Evolutionary conservation across 2,113 vertebrate genomes (phyloP).

Genomic region (mouse (Mus musculus)): DNA sequence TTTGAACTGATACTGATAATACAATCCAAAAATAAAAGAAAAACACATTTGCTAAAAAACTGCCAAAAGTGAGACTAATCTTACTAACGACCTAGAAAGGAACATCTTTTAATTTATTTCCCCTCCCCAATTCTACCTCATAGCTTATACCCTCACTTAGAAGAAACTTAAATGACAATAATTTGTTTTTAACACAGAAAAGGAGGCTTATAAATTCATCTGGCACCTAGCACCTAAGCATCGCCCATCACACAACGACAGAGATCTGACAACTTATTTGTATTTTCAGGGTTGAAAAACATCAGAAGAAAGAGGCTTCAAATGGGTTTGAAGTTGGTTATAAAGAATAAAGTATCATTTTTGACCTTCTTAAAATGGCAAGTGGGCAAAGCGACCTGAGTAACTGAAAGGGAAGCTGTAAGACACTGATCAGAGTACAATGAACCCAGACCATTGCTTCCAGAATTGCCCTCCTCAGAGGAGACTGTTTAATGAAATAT

Average conservation of each 20-base stretch:
- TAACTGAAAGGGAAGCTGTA: slow-evolving; percentile 28
- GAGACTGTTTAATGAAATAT: not conserved
- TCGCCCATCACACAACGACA: not conserved
- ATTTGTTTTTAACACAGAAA: slow-evolving; percentile 41
- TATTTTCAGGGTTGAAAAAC: slow-evolving; percentile 34
- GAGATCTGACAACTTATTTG: not conserved
- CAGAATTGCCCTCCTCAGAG: slow-evolving; percentile 3
- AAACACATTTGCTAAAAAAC: slow-evolving; percentile 77
- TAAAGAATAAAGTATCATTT: slow-evolving; percentile 46
- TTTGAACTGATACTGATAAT: slow-evolving; percentile 73
- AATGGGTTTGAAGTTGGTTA: not conserved
- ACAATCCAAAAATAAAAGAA: slow-evolving; percentile 79
- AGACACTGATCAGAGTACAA: slow-evolving; percentile 17
- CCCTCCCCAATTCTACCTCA: not conserved
- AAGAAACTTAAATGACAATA: slow-evolving; percentile 39
- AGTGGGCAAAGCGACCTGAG: slow-evolving; percentile 9
- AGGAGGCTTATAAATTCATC: not conserved
- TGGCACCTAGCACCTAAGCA: not conserved
- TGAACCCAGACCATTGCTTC: slow-evolving; percentile 5
- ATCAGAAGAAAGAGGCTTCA: not conserved
- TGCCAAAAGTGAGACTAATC: slow-evolving; percentile 75
- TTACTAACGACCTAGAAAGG: slow-evolving; percentile 56
- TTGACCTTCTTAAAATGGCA: slow-evolving; percentile 41
- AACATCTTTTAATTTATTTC: slow-evolving; percentile 34
- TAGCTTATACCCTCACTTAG: slow-evolving; percentile 26